phyloP scores from a whole-genome alignment of 2,113 vertebrate genomes.

The Oryctolagus cuniculus region mOryCun1.1 NC_091449.1:67743001-67743500 shows the following conservation, averaged over 20 bases:
- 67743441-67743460: neutral
- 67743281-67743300: neutral
- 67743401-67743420: neutral
- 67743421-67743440: neutral
- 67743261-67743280: neutral
- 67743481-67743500: neutral
- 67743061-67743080: neutral
- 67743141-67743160: neutral
- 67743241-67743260: neutral
- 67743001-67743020: neutral
- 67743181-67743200: neutral
- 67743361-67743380: neutral
- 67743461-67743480: neutral
- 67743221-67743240: too few relatives aligned
- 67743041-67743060: neutral
- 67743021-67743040: accelerated
- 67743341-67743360: neutral
- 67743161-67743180: neutral
- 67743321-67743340: accelerated
- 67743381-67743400: neutral
- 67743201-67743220: neutral
- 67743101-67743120: neutral
- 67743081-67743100: neutral
- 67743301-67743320: too few relatives aligned
- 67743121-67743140: neutral